These are phyloP conservation scores for Aporrectodea caliginosa DNA, from an alignment of 1,140 invertebrate genomes.

Conservation along the genomic window DNA sequence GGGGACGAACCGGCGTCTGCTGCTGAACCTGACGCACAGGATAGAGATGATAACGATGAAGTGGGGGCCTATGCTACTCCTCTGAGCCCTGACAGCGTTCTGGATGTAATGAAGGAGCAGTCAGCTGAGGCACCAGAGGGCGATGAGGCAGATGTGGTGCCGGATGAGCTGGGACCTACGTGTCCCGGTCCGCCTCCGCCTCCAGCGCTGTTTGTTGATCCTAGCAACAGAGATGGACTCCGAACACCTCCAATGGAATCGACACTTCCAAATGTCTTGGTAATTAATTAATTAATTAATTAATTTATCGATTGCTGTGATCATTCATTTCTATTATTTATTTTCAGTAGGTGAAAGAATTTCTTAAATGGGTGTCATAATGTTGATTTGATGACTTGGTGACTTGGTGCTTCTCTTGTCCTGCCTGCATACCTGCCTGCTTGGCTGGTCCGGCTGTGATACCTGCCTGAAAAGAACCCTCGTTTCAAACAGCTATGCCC, in stretches of 20 bases:
- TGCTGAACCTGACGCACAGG: not conserved
- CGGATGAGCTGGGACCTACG: not conserved
- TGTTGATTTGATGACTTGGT: too few species aligned
- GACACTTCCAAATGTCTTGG: not conserved
- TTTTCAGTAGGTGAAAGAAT: too few species aligned
- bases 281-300: not conserved
- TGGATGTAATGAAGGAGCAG: not conserved
- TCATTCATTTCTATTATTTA: too few species aligned
- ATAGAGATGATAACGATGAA: not conserved
- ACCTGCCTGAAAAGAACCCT: too few species aligned
- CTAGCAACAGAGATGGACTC: not conserved
- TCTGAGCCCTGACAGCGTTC: not conserved
- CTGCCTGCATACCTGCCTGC: too few species aligned
- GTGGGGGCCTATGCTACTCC: not conserved
- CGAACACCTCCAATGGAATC: not conserved
- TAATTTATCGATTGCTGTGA: too few species aligned
- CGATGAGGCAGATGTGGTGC: not conserved
- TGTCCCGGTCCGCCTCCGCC: not conserved
- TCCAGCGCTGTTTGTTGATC: not conserved
- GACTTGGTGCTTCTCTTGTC: too few species aligned
- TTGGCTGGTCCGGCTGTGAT: too few species aligned
- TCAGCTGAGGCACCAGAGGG: not conserved
- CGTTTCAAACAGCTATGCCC: too few species aligned
- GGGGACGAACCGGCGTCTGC: not conserved
- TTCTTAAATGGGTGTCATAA: too few species aligned